Conservation (phyloP, 2,113 vertebrate genomes). For the Muntiacus reevesi region DNA sequence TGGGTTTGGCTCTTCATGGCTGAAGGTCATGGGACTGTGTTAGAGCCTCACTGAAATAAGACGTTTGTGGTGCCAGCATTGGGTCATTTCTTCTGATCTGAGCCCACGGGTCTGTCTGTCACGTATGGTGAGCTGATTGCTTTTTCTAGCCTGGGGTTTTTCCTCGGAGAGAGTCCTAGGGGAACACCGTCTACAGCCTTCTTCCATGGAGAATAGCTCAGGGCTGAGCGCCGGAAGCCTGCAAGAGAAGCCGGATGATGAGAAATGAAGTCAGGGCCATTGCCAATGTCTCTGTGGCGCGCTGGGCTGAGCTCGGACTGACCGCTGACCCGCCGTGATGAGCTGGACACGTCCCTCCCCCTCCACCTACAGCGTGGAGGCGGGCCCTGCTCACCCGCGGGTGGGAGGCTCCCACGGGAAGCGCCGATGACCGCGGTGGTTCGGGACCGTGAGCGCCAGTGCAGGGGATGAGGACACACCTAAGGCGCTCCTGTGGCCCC, state of each 20-base stretch:
- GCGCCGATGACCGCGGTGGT: rapidly evolving
- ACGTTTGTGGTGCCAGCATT: rapidly evolving
- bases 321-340: neutral
- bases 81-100: neutral
- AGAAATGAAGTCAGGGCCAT: rapidly evolving
- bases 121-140: neutral
- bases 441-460: neutral
- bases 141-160: conserved; percentile 25
- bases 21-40: neutral
- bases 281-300: neutral
- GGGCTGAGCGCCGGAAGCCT: neutral
- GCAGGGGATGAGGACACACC: neutral
- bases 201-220: neutral
- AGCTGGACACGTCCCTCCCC: no score
- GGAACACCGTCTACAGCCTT: neutral
- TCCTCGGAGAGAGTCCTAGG: conserved; percentile 16
- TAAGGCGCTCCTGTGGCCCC: neutral
- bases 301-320: neutral
- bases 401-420: neutral
- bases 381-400: rapidly evolving
- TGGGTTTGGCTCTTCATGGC: neutral
- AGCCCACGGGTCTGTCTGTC: neutral
- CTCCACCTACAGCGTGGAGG: neutral
- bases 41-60: neutral
- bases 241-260: neutral